Base-by-base conservation (phyloP, 2,113 vertebrate species). In the Hoplias malabaricus region DNA sequence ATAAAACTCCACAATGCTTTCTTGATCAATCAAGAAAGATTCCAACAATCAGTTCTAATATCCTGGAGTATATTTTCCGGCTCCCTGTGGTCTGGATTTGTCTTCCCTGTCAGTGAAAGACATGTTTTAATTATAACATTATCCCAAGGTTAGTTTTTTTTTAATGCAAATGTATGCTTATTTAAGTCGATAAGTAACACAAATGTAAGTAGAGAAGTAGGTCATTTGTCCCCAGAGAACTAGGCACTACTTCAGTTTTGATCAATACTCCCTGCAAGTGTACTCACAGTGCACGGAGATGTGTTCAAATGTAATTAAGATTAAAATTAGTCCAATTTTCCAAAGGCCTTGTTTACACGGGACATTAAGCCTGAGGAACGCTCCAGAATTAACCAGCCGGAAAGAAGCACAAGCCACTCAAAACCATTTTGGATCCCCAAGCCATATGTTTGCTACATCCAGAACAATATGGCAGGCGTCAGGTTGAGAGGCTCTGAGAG, bases 361-460 rank as follows among this genome's bases (percentile, higher is more conserved):
- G 84, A 79, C 88, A 89, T 88, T 87, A 82, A 80, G 75, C 85
- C 80, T 77, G 75, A 89, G 89, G 84, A 89, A 89, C 84, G 81
- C 84, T 84, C 80, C 75, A 88, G 85, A 88, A 88, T 71, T 86
- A 90, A 86, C 88, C 86, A 13, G 69, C 71, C 54, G 34, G 42
- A 57, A 53, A 12, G 61, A 14, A 19, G 46, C 75, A 54, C 67
- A 27, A 4, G 23, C 57, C 21, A 25, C 38, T 70, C 48, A 21
- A 9, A 25, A 70, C 29, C 38, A 10, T 33, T 21, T 77, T 59
- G 66, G 48, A 79, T 59, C 80, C 80, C 33, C 1, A 71, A 67
- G 43, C n/a, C 34, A 29, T 19, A 40, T 34, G 48, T 63, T 76
- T 66, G 38, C 23, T 5, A 73, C 73, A 59, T 61, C n/a, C 21